A percentile compares a stretch with the other conserved stretches of the same genome.
These are phyloP conservation scores for Caenorhabditis inopinata DNA, from an alignment of 1,140 invertebrate genomes.

Conservation along the genomic window DNA sequence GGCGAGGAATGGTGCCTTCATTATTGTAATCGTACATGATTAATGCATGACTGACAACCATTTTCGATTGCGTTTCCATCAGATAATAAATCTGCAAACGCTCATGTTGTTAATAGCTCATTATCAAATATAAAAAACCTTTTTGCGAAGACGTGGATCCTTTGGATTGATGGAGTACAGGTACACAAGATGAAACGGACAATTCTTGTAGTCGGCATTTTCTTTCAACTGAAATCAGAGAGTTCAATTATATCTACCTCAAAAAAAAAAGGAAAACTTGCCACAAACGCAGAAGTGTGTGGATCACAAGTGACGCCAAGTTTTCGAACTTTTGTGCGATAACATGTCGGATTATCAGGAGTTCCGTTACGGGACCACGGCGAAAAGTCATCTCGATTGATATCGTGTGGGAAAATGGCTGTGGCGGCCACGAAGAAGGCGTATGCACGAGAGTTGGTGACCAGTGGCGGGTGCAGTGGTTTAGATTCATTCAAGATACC, in stretches of 20 bases:
- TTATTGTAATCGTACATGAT: constrained; percentile 42
- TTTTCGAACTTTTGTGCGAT: constrained; percentile 44
- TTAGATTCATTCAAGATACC: constrained; percentile 30
- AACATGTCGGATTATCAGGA: not conserved
- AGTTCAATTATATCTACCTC: too few species aligned
- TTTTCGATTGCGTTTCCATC: constrained; percentile 36
- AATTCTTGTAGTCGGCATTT: constrained; percentile 31
- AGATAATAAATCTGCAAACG: constrained; percentile 41
- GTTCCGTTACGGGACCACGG: constrained; percentile 37
- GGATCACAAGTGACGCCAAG: constrained; percentile 31
- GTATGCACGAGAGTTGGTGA: constrained; percentile 34
- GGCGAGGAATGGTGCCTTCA: not conserved
- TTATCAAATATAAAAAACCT: not conserved
- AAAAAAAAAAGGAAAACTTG: too few species aligned
- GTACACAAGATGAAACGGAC: constrained; percentile 35
- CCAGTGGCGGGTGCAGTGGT: constrained; percentile 34
- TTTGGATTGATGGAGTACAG: constrained; percentile 36
- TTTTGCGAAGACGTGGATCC: constrained; percentile 37
- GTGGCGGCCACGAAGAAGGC: constrained; percentile 27
- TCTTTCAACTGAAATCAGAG: constrained; percentile 2
- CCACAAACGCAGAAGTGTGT: not conserved
- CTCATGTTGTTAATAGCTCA: not conserved
- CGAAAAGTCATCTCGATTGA: constrained; percentile 41
- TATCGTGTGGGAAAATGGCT: constrained; percentile 38
- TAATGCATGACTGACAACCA: constrained; percentile 40